These are phyloP conservation scores for Craseonycteris thonglongyai DNA, from an alignment of 2,113 vertebrate genomes.

Conservation along the genomic window DNA sequence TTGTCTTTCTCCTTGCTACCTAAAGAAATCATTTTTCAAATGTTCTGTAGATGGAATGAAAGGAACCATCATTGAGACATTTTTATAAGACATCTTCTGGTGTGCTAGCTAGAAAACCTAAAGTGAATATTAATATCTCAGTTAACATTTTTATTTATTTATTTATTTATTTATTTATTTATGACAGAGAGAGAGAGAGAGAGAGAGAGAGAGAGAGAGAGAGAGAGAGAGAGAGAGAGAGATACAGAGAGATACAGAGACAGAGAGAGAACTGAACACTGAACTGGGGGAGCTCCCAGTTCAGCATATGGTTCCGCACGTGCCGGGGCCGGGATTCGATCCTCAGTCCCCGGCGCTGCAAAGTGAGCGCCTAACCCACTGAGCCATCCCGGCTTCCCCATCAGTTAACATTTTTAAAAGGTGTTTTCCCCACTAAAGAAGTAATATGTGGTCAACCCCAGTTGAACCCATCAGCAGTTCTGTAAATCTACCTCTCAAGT, in stretches of 20 bases:
- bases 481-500: neutral
- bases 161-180: no score
- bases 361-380: no score
- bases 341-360: no score
- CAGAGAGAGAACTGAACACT: no score
- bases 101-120: neutral
- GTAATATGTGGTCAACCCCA: neutral
- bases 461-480: neutral
- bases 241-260: no score
- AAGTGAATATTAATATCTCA: neutral
- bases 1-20: neutral
- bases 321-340: no score
- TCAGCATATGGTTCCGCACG: no score
- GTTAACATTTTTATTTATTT: neutral
- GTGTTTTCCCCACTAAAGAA: neutral
- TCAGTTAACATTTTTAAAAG: neutral
- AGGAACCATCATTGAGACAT: neutral
- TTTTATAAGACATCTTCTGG: neutral
- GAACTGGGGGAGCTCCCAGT: no score
- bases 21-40: constrained; percentile 39
- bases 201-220: no score
- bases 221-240: no score
- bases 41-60: neutral
- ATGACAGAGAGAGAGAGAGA: no score
- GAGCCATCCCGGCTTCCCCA: no score